Evolutionary conservation across 37 sponge, comb jelly and placozoan species (phyloP).

Genomic region (Ianthella basta): DNA sequence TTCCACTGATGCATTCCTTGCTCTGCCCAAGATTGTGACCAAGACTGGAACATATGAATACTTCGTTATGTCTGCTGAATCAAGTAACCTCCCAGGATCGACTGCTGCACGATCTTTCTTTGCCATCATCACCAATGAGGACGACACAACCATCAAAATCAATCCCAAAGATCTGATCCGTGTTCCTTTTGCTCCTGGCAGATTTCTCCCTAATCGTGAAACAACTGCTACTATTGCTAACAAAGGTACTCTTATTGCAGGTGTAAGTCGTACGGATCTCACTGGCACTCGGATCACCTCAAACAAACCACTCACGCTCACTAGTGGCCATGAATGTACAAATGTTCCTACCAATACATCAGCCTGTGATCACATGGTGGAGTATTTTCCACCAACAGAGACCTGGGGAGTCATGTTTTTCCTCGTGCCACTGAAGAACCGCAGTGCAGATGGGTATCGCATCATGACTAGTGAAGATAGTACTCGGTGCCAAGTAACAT

Average conservation of each 20-base stretch:
- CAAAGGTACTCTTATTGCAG: not conserved
- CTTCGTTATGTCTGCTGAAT: not conserved
- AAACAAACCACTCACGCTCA: slow-evolving; percentile 18
- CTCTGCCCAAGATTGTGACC: slow-evolving; percentile 33
- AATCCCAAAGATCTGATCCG: not conserved
- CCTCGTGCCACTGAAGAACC: not conserved
- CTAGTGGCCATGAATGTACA: slow-evolving; percentile 45
- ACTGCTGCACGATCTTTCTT: slow-evolving; percentile 6
- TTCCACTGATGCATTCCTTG: slow-evolving; percentile 55
- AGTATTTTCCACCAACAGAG: slow-evolving; percentile 51
- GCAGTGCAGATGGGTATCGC: slow-evolving; percentile 45
- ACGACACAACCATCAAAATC: slow-evolving; percentile 17
- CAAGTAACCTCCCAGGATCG: not conserved
- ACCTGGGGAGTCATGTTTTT: slow-evolving; percentile 45
- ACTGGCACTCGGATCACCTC: slow-evolving; percentile 45
- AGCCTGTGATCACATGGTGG: slow-evolving; percentile 65
- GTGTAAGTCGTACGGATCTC: slow-evolving; percentile 9
- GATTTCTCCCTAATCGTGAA: not conserved
- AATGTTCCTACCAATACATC: slow-evolving; percentile 29
- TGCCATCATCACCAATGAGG: slow-evolving; percentile 35
- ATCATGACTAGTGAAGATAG: slow-evolving; percentile 24
- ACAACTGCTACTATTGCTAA: not conserved
- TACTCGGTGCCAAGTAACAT: slow-evolving; percentile 40
- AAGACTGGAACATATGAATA: slow-evolving; percentile 21
- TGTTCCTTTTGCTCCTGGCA: no score